phyloP scores from a whole-genome alignment of 2,113 vertebrate genomes.

The Siniperca chuatsi region DNA sequence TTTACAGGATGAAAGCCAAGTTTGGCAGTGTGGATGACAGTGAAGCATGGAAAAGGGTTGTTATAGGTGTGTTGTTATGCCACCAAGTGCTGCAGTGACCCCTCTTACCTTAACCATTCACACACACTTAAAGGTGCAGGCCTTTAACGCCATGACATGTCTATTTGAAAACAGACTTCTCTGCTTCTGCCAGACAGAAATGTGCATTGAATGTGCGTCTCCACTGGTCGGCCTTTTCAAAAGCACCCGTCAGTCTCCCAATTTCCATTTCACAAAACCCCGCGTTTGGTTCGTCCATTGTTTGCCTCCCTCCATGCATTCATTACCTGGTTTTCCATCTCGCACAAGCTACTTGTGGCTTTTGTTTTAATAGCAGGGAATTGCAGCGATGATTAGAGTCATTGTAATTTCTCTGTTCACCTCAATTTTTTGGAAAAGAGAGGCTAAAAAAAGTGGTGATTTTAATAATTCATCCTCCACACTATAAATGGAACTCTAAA shows the following conservation, averaged over 20 bases:
- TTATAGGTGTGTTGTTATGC: conserved; percentile 30
- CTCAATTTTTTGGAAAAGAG: conserved; percentile 60
- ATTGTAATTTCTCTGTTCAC: conserved; percentile 50
- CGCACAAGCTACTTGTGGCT: conserved; percentile 19
- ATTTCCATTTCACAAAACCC: conserved; percentile 72
- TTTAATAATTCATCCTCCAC: conserved; percentile 71
- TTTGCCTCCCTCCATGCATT: conserved; percentile 53
- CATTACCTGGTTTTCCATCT: conserved; percentile 59
- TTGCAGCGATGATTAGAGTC: conserved; percentile 42
- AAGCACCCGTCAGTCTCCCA: conserved; percentile 13
- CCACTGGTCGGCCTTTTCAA: conserved; percentile 36
- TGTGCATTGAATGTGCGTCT: conserved; percentile 24
- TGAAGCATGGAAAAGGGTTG: conserved; percentile 14
- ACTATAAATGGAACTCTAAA: conserved; percentile 72
- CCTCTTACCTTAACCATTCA: conserved; percentile 22
- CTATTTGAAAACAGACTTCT: conserved; percentile 13
- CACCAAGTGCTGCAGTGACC: conserved; percentile 12
- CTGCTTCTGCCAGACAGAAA: conserved; percentile 27
- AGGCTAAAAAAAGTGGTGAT: conserved; percentile 24
- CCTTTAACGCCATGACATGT: conserved; percentile 7
- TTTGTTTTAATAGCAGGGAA: conserved; percentile 57
- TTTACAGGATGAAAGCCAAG: conserved; percentile 23
- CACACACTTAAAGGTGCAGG: conserved; percentile 25
- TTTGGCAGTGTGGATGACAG: conserved; percentile 7
- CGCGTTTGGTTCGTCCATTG: conserved; percentile 36